Evolutionary conservation across 2,113 vertebrate genomes (phyloP).

Genomic region (Charina bottae): DNA sequence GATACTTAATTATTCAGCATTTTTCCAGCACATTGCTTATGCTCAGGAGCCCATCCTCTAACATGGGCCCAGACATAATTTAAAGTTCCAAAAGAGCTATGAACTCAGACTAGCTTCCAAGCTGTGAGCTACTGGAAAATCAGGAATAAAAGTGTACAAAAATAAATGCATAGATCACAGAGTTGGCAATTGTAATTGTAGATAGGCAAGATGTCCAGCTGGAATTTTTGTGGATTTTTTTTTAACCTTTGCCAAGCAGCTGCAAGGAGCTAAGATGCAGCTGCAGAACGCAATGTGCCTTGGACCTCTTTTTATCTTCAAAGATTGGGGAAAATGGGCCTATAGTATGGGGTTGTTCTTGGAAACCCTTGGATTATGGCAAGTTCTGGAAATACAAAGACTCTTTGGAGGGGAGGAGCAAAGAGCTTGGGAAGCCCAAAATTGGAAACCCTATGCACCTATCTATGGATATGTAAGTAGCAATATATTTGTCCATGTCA

Average conservation of each 20-base stretch:
- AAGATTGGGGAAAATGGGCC: no score
- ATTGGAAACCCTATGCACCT: background rate
- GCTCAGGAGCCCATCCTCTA: no score
- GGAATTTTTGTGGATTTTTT: background rate
- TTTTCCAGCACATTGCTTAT: no score
- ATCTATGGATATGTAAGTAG: background rate
- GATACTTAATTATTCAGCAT: no score
- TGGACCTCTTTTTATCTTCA: background rate
- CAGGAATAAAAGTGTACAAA: background rate
- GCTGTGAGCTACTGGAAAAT: background rate
- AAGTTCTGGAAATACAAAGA: background rate
- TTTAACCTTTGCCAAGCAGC: background rate
- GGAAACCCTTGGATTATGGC: background rate
- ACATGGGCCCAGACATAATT: no score
- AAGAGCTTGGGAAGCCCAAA: background rate
- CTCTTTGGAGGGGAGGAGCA: background rate
- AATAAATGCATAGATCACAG: background rate
- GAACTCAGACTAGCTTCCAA: background rate
- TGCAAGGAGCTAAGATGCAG: background rate
- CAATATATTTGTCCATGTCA: background rate
- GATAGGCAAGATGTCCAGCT: background rate
- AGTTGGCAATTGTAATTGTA: background rate
- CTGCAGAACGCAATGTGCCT: background rate
- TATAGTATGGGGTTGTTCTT: background rate
- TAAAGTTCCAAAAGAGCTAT: background rate